Base-by-base conservation (phyloP, 2,797 vertebrate genomes). In the Odontamblyopus rebecca region DNA sequence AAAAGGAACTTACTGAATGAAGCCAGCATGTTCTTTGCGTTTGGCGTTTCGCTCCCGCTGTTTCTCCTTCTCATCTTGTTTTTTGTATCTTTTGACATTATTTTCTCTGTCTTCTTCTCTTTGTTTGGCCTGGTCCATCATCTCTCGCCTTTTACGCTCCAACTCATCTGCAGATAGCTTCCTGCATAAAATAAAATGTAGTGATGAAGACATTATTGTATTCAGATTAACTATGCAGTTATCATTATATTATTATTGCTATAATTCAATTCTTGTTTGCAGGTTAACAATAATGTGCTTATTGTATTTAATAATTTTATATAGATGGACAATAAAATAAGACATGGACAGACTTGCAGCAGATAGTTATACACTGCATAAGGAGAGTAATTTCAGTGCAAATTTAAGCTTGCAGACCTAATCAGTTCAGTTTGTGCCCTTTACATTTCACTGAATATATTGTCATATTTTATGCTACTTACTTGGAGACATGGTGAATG, bases 41-140 rank as follows among this genome's bases (percentile, higher is more conserved):
- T 93, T 93, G 77, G 74, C 88, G 51, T 77, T 82, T 68, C 74
- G 70, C 6, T 96, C 90, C 78, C 87, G 86, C 61, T 92, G 90
- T 73, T 83, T 89, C 68, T 98, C 95, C 72, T 89, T 88, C 73
- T 98, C 95, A 0, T 98, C 96, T 66, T 97, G 95, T 74, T 72
- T 91, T 19, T 89, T 93, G 32, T 99, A 98, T n/a, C 82, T 92
- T 84, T 88, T 90, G 26, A 99, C 94, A 61, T 93, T 96, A 68
- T 88, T 93, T 35, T 94, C 93, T 57, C 97, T 84, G 79, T 97
- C 95, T 71, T 95, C 93, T 15, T 98, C 97, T 65, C 95, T 88
- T 92, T 96, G 94, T 85, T 93, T 95, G 70, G 97, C 95, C 1
- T 96, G 93, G 19, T 95, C 93, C 94, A 97, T 94, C 98, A 99